Evolutionary conservation across 37 sponge, comb jelly and placozoan genomes (phyloP), one percentile per base, ranked within the genome.

Genomic region (Aphrocallistes beatrix): DNA sequence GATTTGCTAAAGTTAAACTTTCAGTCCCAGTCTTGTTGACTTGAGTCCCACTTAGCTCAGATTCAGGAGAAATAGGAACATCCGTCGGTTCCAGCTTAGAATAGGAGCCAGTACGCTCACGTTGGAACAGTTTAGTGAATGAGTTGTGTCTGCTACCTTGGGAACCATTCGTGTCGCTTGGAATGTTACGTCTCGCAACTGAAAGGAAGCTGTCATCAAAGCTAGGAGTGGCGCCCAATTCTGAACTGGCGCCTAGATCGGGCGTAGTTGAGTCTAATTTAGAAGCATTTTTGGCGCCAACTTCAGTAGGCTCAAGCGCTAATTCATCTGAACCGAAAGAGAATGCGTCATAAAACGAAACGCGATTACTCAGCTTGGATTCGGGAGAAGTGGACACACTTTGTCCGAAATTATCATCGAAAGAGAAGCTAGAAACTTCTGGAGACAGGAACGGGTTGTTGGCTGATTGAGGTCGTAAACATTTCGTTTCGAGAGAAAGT

Each of bases 121-220:
- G 25, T 13, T 60, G 75, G 34, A 60, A 60, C n/a, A 60, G n/a
- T 60, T 60, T 60, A 19, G 75, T 60, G 75, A 60, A 60, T 60
- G 75, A 60, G n/a, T 60, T 60, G n/a, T 30, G 10, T 13, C 75
- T 60, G 75, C 75, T 60, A 21, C 75, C 75, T n/a, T n/a, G n/a
- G n/a, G n/a, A n/a, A 19, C 28, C 10, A 60, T 60, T 60, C 6
- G 17, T 47, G 17, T 1, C 75, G 75, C 75, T 30, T 32, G 21
- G 3, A 60, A 60, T 30, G n/a, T 60, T 60, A 8, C 75, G 10
- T 60, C n/a, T 60, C 17, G 75, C 75, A 19, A 60, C n/a, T 32
- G 75, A 60, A 60, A 60, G 10, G 34, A 60, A 60, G 1, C n/a
- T 30, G n/a, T 60, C 75, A 19, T 60, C 75, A 60, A 60, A 25